These are phyloP conservation scores for Carollia perspicillata DNA, from an alignment of 2,113 vertebrate species.

Conservation along the genomic window DNA sequence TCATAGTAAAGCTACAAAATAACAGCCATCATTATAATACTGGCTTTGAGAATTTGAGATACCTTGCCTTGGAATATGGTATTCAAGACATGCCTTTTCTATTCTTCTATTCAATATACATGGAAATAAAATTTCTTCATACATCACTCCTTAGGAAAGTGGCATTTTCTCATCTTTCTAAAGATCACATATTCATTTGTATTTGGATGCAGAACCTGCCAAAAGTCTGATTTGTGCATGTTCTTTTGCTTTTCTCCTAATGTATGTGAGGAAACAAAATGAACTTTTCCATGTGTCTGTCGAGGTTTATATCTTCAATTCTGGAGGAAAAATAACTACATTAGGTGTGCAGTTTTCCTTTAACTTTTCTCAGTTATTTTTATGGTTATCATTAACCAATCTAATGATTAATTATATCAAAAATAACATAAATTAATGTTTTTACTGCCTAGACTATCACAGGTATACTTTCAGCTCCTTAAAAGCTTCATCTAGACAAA, in stretches of 20 bases:
- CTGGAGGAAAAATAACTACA: neutral
- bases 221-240: neutral
- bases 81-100: constrained; percentile 33
- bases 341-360: neutral
- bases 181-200: constrained; percentile 41
- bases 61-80: constrained; percentile 29
- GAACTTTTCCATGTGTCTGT: neutral
- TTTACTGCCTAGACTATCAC: neutral
- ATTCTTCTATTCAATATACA: constrained; percentile 58
- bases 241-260: constrained; percentile 26
- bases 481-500: neutral
- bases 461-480: neutral
- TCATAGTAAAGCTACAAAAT: constrained; percentile 5
- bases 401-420: neutral
- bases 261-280: constrained; percentile 43
- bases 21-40: constrained; percentile 1
- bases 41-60: neutral
- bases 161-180: constrained; percentile 34
- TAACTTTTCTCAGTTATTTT: neutral
- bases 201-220: neutral
- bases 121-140: constrained; percentile 50
- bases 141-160: constrained; percentile 39
- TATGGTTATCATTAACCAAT: neutral
- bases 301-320: neutral
- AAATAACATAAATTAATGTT: neutral